Evolutionary conservation across 2,888 invertebrate species (phyloP), one percentile per base, ranked within the genome.

Genomic region (Tribolium freemani): DNA sequence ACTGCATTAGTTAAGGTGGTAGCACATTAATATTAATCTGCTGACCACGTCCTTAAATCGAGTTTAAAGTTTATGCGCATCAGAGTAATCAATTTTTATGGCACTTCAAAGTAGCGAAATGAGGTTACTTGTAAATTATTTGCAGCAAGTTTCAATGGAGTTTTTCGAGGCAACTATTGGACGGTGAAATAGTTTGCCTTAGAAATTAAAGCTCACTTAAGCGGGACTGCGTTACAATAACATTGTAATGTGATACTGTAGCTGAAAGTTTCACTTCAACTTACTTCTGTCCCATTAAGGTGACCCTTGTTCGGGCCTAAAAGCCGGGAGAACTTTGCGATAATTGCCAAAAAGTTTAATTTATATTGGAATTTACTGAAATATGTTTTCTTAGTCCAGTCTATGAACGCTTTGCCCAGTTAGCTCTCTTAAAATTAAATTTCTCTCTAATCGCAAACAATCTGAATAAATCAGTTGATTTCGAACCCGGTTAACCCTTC

Each of bases 1-100:
- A 64, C 53, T 53, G 64, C 64, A 53, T 64, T 64, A 64, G 64
- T 64, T 50, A 63, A 63, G 50, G 8, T 38, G 8, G 8, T 8
- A 38, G 6, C 13, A 16, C 38, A 56, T 56, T 56, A 56, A 56
- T 38, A 38, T 56, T 56, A 56, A 56, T 13, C 1, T 56, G 38
- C 13, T 38, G 56, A 38, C 56, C 56, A 56, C 8, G n/a, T 56
- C 10, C 54, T 26, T 11, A 13, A 38, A 11, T n/a, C 30, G 5
- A 53, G 20, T 20, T n/a, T 21, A 16, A 8, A 20, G n/a, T 20
- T 21, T 21, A 11, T 20, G 16, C 11, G 16, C 4, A 20, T 4
- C 20, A 5, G 2, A n/a, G 6, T 20, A 53, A 53, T 16, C 16
- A 53, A 53, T 26, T 10, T 26, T 51, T 51, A 16, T 4, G 13